phyloP scores from a whole-genome alignment of 2,888 invertebrate species.

The Prosopocoilus inquinatus region DNA sequence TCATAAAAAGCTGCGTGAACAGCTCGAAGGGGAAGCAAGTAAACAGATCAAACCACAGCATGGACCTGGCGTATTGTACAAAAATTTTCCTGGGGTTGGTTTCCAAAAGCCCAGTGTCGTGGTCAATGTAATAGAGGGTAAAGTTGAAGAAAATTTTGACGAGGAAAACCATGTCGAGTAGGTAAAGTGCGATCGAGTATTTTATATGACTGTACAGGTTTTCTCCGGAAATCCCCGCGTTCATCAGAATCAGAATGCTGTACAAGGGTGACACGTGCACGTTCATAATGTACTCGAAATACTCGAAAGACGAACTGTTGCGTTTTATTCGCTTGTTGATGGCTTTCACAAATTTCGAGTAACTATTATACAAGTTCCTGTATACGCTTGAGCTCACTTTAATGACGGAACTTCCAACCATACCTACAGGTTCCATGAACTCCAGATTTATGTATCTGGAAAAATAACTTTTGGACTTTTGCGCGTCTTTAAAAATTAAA shows the following conservation, averaged over 20 bases:
- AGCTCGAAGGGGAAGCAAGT: conserved; percentile 14
- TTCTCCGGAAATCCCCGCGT: background rate
- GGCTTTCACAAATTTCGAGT: background rate
- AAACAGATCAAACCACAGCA: conserved; percentile 16
- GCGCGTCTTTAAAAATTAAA: no score
- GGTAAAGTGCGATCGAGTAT: background rate
- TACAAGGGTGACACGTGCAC: conserved; percentile 10
- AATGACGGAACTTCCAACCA: background rate
- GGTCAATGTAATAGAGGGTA: conserved; percentile 14
- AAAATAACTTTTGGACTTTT: no score
- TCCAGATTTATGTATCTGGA: conserved; percentile 10
- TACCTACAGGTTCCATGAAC: conserved; percentile 9
- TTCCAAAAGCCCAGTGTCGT: conserved; percentile 10
- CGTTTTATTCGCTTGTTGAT: conserved; percentile 8
- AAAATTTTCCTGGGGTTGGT: conserved; percentile 8
- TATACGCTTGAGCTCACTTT: background rate
- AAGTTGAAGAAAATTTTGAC: conserved; percentile 13
- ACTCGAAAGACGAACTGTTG: conserved; percentile 5
- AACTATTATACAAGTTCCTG: background rate
- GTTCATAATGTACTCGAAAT: conserved; percentile 13
- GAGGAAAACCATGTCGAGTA: conserved; percentile 8
- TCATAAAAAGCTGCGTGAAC: background rate
- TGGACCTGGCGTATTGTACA: conserved; percentile 8
- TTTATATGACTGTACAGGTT: background rate
- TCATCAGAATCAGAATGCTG: conserved; percentile 6